Evolutionary conservation across 2,113 vertebrate species (phyloP), one percentile per base, ranked within the genome.

Genomic region (Corydoras maculifer): DNA sequence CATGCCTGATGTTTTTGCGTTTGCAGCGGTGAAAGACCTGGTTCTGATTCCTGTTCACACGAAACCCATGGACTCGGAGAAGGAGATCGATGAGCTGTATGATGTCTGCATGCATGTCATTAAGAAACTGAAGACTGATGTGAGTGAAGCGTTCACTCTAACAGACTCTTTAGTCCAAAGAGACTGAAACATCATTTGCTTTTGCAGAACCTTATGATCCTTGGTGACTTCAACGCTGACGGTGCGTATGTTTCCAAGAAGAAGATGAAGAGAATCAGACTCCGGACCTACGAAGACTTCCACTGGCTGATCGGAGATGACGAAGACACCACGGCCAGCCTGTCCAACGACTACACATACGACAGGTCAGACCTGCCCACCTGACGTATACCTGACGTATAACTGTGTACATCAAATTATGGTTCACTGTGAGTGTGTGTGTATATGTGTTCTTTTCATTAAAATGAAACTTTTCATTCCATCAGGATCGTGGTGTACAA

Each of bases 21-120:
- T 9, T 14, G 0, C 68, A 90, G 90, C 76, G 53, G 62, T 91
- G 48, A 55, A 87, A 65, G 89, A 92, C 76, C 78, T 91, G 53
- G 89, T 91, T 32, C 30, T 92, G 72, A 88, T 92, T 61, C 89
- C 89, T 0, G 86, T 91, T 50, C 91, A 92, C 86, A 92, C 91
- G 25, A 84, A 88, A 54, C 91, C 91, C 1, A 67, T 79, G 0
- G 87, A 88, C 75, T 86, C 88, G 0, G 81, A 83, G 9, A 77
- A 84, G 13, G 91, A 92, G 78, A 79, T 92, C 18, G 76, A 92
- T 9, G 81, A 90, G 70, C 86, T 92, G 3, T 86, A 87, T 13
- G 78, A 91, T 1, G 87, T 92, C 32, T 86, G 87, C 55, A 53
- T 70, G 70, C 15, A 76, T 1, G 18, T 92, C 4, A 87, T 76